phyloP scores from a whole-genome alignment of 2,888 invertebrate genomes.

The Cryptocephalus primarius region DNA sequence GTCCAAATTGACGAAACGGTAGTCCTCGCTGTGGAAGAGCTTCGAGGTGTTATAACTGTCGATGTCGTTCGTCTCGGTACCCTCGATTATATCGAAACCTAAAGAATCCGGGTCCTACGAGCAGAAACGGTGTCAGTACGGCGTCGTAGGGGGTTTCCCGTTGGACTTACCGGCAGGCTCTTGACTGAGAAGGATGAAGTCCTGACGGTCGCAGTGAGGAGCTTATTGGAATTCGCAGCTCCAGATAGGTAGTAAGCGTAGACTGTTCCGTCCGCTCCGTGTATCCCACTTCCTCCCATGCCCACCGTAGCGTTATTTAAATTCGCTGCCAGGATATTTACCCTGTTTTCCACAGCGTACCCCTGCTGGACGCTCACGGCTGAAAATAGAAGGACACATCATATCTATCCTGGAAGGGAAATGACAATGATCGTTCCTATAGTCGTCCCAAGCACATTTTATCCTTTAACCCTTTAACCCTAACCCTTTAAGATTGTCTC shows the following conservation, averaged over 20 bases:
- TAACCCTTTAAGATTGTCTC: background rate
- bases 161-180: too few species aligned
- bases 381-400: slow-evolving; percentile 8
- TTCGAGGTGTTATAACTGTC: slow-evolving; percentile 5
- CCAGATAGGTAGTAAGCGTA: slow-evolving; percentile 13
- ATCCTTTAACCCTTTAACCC: too few species aligned
- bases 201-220: too few species aligned
- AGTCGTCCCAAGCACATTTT: background rate
- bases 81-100: too few species aligned
- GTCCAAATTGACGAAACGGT: background rate
- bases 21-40: background rate
- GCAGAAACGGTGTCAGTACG: too few species aligned
- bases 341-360: slow-evolving; percentile 19
- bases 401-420: background rate
- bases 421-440: background rate
- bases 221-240: slow-evolving; percentile 8
- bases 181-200: too few species aligned
- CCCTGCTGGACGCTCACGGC: slow-evolving; percentile 20
- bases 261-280: slow-evolving; percentile 15
- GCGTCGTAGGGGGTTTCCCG: too few species aligned
- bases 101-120: too few species aligned
- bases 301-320: slow-evolving; percentile 14
- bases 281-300: slow-evolving; percentile 21
- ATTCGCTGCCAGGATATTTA: slow-evolving; percentile 22
- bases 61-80: too few species aligned